Conservation (phyloP, 2,888 invertebrate genomes). For the Dryococelus australis region DNA sequence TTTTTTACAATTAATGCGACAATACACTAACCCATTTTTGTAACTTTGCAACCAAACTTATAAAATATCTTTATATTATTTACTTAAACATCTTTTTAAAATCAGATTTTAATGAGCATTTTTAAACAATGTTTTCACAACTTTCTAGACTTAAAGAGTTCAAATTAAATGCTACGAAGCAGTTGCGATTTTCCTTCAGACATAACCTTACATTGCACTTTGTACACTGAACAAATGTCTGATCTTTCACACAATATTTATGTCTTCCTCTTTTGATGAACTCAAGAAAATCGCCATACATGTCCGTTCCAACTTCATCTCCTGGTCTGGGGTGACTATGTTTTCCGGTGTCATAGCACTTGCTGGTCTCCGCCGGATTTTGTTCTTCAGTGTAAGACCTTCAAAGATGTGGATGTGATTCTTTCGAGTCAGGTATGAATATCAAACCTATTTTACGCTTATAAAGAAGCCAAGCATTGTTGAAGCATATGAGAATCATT, state of each 20-base stretch:
- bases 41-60: too few relatives aligned
- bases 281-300: not conserved
- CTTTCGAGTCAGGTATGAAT: not conserved
- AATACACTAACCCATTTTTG: too few relatives aligned
- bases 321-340: not conserved
- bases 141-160: too few relatives aligned
- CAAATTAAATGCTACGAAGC: too few relatives aligned
- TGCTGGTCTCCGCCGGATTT: not conserved
- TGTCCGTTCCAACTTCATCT: not conserved
- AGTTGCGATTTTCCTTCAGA: too few relatives aligned
- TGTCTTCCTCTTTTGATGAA: not conserved
- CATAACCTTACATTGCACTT: not conserved
- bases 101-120: too few relatives aligned
- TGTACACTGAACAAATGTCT: not conserved
- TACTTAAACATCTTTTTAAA: too few relatives aligned
- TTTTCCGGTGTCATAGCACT: not conserved
- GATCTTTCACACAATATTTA: constrained; percentile 2
- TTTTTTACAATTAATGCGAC: too few relatives aligned
- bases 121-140: too few relatives aligned
- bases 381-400: constrained; percentile 6
- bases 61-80: too few relatives aligned
- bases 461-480: not conserved
- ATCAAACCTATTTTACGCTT: not conserved
- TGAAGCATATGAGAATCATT: not conserved
- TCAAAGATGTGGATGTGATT: not conserved